Evolutionary conservation across 2,113 vertebrate genomes (phyloP).

Genomic region (Chloropsis cyanopogon): DNA sequence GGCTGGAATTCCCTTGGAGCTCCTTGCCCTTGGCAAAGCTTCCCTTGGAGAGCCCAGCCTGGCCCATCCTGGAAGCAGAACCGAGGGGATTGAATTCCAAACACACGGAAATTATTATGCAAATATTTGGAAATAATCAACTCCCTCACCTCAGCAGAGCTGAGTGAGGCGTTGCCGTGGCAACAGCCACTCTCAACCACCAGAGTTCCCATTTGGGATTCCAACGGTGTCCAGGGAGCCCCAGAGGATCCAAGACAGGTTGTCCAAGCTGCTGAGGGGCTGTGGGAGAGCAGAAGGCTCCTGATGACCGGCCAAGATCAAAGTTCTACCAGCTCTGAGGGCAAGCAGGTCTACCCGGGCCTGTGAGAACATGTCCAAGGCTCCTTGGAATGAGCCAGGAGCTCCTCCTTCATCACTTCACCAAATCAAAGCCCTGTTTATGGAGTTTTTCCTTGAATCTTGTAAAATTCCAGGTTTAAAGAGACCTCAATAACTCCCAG

Average conservation of each 20-base stretch:
- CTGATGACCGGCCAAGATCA: background rate
- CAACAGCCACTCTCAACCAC: background rate
- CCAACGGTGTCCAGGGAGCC: background rate
- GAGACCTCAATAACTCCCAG: background rate
- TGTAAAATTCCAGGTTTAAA: background rate
- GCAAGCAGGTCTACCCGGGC: background rate
- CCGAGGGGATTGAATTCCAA: background rate
- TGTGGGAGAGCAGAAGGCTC: background rate
- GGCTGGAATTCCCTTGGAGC: background rate
- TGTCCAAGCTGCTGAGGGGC: background rate
- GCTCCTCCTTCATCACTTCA: background rate
- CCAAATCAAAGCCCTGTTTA: background rate
- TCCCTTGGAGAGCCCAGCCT: background rate
- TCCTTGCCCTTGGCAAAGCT: background rate
- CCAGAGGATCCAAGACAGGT: background rate
- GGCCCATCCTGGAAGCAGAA: background rate
- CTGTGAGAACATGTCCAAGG: background rate
- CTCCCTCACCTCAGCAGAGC: background rate
- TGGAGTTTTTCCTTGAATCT: background rate
- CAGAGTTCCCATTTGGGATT: background rate
- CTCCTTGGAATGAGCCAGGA: background rate
- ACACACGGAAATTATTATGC: background rate
- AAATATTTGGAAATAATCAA: conserved; percentile 51
- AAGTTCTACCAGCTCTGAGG: background rate
- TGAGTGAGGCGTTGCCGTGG: background rate